Base-by-base conservation (phyloP, 2,888 invertebrate genomes). In the Chrysotoxum bicinctum region DNA sequence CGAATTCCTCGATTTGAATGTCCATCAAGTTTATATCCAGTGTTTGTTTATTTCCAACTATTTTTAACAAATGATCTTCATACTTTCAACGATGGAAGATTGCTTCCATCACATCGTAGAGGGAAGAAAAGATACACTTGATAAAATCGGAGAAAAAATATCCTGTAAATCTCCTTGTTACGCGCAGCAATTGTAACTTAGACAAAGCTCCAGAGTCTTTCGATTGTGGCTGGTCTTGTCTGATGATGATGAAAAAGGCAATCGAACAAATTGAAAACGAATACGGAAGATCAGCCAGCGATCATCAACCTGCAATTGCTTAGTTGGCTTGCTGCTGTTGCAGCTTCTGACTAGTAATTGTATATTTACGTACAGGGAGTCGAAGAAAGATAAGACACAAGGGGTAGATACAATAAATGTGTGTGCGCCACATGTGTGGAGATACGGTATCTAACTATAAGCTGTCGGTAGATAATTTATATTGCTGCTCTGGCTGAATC, bases 301-400 rank as follows among this genome's bases (percentile, higher is more conserved):
- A 87, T 87, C 84, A 87, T 86, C 87, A 86, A 85, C 86, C 82
- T 87, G 79, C 73, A 79, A 66, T 73, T 69, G 75, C 70, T 60
- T 50, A 50, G 58, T 40, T 14, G 52, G 64, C 45, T 52, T 43
- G 81, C 62, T 70, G 76, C 58, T 56, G 52, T 58, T 58, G 60
- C 58, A 60, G 62, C 64, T 77, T 58, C 45, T 56, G 77, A 62
- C 69, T 85, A 78, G 66, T 66, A 74, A 37, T 60, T 72, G 72
- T 78, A 64, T 86, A 86, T 86, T 78, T 81, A 86, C 82, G 66
- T 86, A 78, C 50, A 70, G 77, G 58, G 70, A 72, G 81, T 32
- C 66, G 80, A 80, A 50, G 80, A 81, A 76, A 85, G 85, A 85
- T 85, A 85, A 81, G 85, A 81, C 76, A 76, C 76, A 58, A 80